Base-by-base conservation (phyloP, 2,888 invertebrate species). In the Lomographa bimaculata region DNA sequence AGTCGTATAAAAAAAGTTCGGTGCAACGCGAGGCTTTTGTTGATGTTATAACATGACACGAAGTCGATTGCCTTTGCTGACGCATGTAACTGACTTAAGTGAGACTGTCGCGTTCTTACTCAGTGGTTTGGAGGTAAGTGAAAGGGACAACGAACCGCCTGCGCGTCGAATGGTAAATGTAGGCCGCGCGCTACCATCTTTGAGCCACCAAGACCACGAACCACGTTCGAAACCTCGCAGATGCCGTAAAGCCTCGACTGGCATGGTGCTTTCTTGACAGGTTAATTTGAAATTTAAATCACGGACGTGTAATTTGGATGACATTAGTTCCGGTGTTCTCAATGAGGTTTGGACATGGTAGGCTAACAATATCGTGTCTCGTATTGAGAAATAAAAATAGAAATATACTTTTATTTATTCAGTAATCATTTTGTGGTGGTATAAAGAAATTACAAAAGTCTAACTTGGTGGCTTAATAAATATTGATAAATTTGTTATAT, bases 111-210 rank as follows among this genome's bases (percentile, higher is more conserved):
- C 71, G 47, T 50, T 80, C 69, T 25, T 27, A 48, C 71, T 5
- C 36, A 44, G 32, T 41, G 21, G 37, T 41, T 46, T 39, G 29
- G 44, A 16, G 23, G 42, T 27, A 62, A 57, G 75, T 69, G 71
- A 74, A 76, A 78, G 72, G 66, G 75, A 78, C 79, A 79, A 46
- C 59, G 66, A 39, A 46, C 55, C 59, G 40, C 23, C 27, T 33
- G 33, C 39, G 42, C 73, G 76, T 77, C 79, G 79, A 75, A 80
- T 72, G 71, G 83, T 81, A 82, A 86, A 87, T 87, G 87, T 89
- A 87, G 86, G 86, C 81, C 85, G 84, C 66, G 64, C 68, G 64
- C 81, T 78, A 85, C 83, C 85, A 85, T 86, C 83, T 84, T 81
- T 79, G 69, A 14, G 14, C 14, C 14, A 4, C 14, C 3, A 14